phyloP scores from a whole-genome alignment of 2,888 invertebrate genomes.

The Cepaea hortensis region DNA sequence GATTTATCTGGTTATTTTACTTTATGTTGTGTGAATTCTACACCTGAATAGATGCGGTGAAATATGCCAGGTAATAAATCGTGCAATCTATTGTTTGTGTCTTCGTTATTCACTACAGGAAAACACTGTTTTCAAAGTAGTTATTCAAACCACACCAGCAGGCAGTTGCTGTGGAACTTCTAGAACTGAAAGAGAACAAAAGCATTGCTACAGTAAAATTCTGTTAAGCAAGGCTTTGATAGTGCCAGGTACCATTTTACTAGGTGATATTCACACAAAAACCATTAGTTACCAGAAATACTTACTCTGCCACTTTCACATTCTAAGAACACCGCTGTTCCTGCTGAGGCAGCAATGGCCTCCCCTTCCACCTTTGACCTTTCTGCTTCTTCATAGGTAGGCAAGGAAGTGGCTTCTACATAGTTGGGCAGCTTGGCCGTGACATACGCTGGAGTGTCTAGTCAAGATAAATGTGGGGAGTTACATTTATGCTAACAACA shows the following conservation, averaged over 20 bases:
- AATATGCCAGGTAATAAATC: too few relatives aligned
- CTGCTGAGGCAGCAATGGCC: slow-evolving; percentile 21
- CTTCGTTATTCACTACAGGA: too few relatives aligned
- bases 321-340: background rate
- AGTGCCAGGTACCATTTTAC: background rate
- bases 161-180: background rate
- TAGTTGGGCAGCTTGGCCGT: slow-evolving; percentile 84
- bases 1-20: too few relatives aligned
- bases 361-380: slow-evolving; percentile 81
- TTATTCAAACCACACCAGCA: too few relatives aligned
- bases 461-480: background rate
- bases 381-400: slow-evolving; percentile 94
- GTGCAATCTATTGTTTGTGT: too few relatives aligned
- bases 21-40: too few relatives aligned
- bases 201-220: too few relatives aligned
- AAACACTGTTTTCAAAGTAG: too few relatives aligned
- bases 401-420: slow-evolving; percentile 89
- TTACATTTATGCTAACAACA: too few relatives aligned
- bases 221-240: too few relatives aligned
- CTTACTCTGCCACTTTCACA: slow-evolving; percentile 43
- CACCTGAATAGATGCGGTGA: too few relatives aligned
- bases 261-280: too few relatives aligned
- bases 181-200: background rate
- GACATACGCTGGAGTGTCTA: slow-evolving; percentile 42
- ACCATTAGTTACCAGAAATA: background rate